Conservation (phyloP, 1,140 invertebrate species). For the Drosophila mauritiana region DNA sequence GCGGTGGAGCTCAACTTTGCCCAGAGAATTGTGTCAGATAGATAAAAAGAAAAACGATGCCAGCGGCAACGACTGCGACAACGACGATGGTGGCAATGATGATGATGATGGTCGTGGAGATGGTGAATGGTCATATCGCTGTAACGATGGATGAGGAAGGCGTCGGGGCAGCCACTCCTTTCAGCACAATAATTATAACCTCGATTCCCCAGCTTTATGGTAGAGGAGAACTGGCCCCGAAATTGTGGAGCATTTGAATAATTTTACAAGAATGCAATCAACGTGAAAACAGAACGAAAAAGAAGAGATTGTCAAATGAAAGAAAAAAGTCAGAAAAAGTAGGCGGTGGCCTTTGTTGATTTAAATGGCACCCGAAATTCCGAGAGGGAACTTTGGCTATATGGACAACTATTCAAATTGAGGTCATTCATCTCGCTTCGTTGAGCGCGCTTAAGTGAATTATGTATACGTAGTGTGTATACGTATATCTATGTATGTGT, state of each 20-base stretch:
- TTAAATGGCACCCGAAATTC: slow-evolving; percentile 77
- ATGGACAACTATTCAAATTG: slow-evolving; percentile 81
- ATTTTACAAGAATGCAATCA: slow-evolving; percentile 80
- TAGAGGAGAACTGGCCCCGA: slow-evolving; percentile 73
- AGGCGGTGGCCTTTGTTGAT: slow-evolving; percentile 73
- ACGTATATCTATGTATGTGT: slow-evolving; percentile 46
- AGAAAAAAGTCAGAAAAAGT: slow-evolving; percentile 71
- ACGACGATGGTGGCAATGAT: slow-evolving; percentile 1
- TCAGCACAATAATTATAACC: slow-evolving; percentile 73
- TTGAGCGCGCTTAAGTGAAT: slow-evolving; percentile 82
- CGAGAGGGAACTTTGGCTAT: slow-evolving; percentile 31
- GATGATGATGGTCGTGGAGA: slow-evolving; percentile 7
- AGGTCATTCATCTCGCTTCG: slow-evolving; percentile 84
- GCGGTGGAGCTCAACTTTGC: slow-evolving; percentile 63
- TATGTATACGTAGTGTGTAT: slow-evolving; percentile 57
- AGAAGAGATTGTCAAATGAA: slow-evolving; percentile 58
- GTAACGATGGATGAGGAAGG: slow-evolving; percentile 30
- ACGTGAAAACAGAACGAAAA: slow-evolving; percentile 39
- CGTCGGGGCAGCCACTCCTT: slow-evolving; percentile 65
- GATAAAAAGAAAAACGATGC: slow-evolving; percentile 72
- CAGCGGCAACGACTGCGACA: slow-evolving; percentile 31
- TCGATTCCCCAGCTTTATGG: slow-evolving; percentile 58
- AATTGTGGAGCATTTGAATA: slow-evolving; percentile 82
- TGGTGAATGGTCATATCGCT: slow-evolving; percentile 17
- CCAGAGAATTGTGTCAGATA: slow-evolving; percentile 80